These are phyloP conservation scores for Drosophila navojoa DNA, from an alignment of 1,140 invertebrate species.

Conservation along the genomic window DNA sequence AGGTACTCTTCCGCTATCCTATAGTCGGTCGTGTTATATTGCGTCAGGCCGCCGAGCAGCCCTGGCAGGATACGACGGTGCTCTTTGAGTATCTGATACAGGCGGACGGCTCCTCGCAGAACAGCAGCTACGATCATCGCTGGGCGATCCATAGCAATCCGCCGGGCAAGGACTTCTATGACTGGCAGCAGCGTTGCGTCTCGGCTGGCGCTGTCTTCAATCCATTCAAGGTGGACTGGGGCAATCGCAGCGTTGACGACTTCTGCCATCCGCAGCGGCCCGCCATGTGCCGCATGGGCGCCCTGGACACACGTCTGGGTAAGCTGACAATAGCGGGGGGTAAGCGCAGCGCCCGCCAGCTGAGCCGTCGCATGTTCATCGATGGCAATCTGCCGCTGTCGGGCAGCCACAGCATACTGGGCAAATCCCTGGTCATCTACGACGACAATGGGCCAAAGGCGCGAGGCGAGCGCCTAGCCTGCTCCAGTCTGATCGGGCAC, in stretches of 20 bases:
- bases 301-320: constrained; percentile 89
- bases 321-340: constrained; percentile 90
- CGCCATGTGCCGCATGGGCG: constrained; percentile 88
- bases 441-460: constrained; percentile 94
- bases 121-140: constrained; percentile 91
- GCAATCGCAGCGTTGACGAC: constrained; percentile 84
- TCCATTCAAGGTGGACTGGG: constrained; percentile 89
- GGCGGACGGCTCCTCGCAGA: constrained; percentile 92
- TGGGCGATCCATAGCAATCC: constrained; percentile 87
- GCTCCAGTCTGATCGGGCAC: constrained; percentile 91
- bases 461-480: constrained; percentile 93
- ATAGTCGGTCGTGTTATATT: constrained; percentile 94
- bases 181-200: constrained; percentile 93
- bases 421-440: constrained; percentile 94
- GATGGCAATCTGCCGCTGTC: constrained; percentile 91
- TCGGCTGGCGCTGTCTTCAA: constrained; percentile 92
- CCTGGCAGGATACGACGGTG: constrained; percentile 92
- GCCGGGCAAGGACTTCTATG: constrained; percentile 94
- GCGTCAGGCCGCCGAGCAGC: constrained; percentile 91
- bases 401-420: constrained; percentile 90
- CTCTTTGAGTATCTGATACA: constrained; percentile 91
- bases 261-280: constrained; percentile 85
- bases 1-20: constrained; percentile 91
- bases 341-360: constrained; percentile 86
- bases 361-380: constrained; percentile 91